phyloP scores from a whole-genome alignment of 1,140 invertebrate species.

The Pygmarrhopalites habei region DNA sequence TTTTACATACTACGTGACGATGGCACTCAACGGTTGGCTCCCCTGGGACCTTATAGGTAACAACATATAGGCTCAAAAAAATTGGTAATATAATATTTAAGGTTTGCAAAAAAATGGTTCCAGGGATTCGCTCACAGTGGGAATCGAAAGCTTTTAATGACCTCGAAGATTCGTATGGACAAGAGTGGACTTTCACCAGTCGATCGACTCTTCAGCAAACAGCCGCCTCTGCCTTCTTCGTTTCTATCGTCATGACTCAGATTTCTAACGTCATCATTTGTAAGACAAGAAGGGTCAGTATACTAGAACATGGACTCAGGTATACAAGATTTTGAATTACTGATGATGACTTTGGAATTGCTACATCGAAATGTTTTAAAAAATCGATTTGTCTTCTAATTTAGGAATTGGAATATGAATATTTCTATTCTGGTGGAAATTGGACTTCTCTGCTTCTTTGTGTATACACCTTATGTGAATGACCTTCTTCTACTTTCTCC shows the following conservation, averaged over 20 bases:
- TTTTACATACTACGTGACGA: constrained; percentile 54
- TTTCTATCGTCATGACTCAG: constrained; percentile 62
- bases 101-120: too few relatives aligned
- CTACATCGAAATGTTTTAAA: too few relatives aligned
- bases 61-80: too few relatives aligned
- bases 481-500: constrained; percentile 52
- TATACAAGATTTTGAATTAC: too few relatives aligned
- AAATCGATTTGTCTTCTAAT: too few relatives aligned
- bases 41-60: constrained; percentile 47
- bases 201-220: constrained; percentile 58
- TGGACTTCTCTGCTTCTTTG: constrained; percentile 57
- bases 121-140: constrained; percentile 52
- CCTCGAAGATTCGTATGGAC: constrained; percentile 54
- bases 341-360: too few relatives aligned
- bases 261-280: constrained; percentile 64
- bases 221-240: constrained; percentile 61
- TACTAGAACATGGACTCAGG: too few relatives aligned
- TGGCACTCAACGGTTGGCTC: constrained; percentile 56
- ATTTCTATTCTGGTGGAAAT: constrained; percentile 67
- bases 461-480: constrained; percentile 65
- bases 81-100: too few relatives aligned
- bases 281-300: too few relatives aligned
- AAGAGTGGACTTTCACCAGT: constrained; percentile 50
- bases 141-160: constrained; percentile 53
- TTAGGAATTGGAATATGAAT: constrained; percentile 68